Evolutionary conservation across 1,140 invertebrate genomes (phyloP), one percentile per base, ranked within the genome.

Genomic region (Ruditapes philippinarum): DNA sequence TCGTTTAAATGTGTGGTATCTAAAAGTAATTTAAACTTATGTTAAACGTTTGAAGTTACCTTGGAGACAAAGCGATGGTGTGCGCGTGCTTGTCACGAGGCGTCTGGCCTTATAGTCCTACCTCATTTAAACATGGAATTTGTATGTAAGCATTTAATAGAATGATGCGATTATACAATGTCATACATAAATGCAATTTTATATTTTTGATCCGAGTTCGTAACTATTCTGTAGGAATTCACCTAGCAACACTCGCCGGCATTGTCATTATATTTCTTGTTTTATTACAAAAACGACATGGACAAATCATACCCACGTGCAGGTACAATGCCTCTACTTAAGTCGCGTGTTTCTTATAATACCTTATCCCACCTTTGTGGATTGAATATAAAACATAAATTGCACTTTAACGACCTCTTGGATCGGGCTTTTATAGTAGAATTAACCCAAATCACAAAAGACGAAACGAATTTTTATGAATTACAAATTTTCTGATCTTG

Each of bases 381-480:
- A 14, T 33, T 65, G 65, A 73, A 73, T 38, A 73, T 70, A 84
- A 84, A 84, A 73, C 82, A 74, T 36, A 84, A 84, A 84, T 84
- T 84, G 82, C 68, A 84, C 82, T 84, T 84, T 84, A 84, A 74
- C 68, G 82, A 84, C 82, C 82, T 38, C 28, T 0, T 12, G 42
- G 68, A 38, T 51, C 40, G 4, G 4, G 36, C 25, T 22, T 51
- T 82, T 31, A 84, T 51, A 70, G 68, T 73, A 57, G 49, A 84
- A 84, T 84, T 84, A 84, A 84, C 82, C 82, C 49, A 22, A 2
- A 70, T 38, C 40, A 70, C 65, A 84, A 68, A 73, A 84, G 65
- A 84, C 82, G 82, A 84, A 84, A 84, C 82, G 82, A 84, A 84
- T 84, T 84, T 84, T 84, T 84, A 84, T 84, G 82, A 84, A 70